These are phyloP conservation scores for Pardosa pseudoannulata DNA, from an alignment of 2,888 invertebrate genomes.

Conservation along the genomic window DNA sequence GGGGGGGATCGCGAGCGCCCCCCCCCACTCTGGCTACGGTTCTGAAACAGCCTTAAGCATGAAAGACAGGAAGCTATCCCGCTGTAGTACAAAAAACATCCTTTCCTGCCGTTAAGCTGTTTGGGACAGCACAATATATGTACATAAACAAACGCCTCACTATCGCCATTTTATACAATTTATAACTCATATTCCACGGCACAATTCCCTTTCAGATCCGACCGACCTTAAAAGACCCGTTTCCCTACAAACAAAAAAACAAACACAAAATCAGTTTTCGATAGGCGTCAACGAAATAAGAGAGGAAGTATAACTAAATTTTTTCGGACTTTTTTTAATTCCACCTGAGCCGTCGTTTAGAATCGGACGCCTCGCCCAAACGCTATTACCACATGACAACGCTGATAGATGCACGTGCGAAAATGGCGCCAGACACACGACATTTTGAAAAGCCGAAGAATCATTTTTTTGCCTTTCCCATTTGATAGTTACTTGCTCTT, in stretches of 20 bases:
- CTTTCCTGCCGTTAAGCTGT: not conserved
- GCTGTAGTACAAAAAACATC: not conserved
- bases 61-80: not conserved
- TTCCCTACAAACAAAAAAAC: not conserved
- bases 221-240: not conserved
- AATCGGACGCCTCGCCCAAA: not conserved
- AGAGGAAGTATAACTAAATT: constrained; percentile 42
- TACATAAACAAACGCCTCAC: not conserved
- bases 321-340: constrained; percentile 12
- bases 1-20: too few relatives aligned
- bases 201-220: not conserved
- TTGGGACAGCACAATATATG: not conserved
- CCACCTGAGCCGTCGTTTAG: constrained; percentile 7
- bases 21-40: too few relatives aligned
- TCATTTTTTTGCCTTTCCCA: too few relatives aligned
- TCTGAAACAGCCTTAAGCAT: too few relatives aligned
- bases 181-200: constrained; percentile 24
- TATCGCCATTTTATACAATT: not conserved
- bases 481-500: too few relatives aligned
- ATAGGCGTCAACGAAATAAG: not conserved
- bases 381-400: constrained; percentile 7
- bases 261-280: not conserved
- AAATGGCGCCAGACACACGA: not conserved
- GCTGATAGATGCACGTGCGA: not conserved
- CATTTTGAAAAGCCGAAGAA: not conserved